Evolutionary conservation across 92 coral and sea anemone species (phyloP).

Genomic region (Actinostola sp.): DNA sequence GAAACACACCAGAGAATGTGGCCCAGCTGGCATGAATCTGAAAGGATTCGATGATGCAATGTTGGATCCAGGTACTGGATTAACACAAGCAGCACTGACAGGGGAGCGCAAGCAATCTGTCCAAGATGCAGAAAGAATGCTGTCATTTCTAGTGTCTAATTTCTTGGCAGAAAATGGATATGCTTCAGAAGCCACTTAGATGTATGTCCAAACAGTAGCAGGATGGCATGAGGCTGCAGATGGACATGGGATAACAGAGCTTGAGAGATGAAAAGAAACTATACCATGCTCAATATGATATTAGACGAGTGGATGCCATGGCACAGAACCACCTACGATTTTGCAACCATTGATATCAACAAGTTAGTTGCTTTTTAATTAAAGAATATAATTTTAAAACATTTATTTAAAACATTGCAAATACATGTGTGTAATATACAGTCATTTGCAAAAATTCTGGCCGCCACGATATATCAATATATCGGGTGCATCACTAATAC

Average conservation of each 20-base stretch:
- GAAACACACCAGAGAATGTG: conserved; percentile 46
- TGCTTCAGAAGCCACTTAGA: conserved; percentile 56
- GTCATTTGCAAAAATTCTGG: no score
- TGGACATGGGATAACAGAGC: conserved; percentile 46
- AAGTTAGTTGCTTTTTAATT: no score
- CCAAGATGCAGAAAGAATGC: conserved; percentile 55
- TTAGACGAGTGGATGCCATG: no score
- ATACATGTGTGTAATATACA: no score
- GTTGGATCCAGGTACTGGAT: conserved; percentile 36
- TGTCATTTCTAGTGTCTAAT: conserved; percentile 42
- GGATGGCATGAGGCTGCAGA: conserved; percentile 74
- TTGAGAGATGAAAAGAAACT: conserved; percentile 40
- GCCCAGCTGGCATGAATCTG: conserved; percentile 37
- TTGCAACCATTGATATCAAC: no score
- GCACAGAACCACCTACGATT: no score
- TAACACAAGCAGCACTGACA: conserved; percentile 50
- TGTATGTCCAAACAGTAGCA: conserved; percentile 41
- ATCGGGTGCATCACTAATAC: no score
- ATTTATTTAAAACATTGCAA: no score
- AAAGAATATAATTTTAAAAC: no score
- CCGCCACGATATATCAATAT: no score
- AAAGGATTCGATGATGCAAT: conserved; percentile 54
- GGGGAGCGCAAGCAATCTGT: conserved; percentile 56
- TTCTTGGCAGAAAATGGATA: conserved; percentile 39
- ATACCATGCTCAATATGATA: no score